These are phyloP conservation scores for Poecilia latipinna DNA, from an alignment of 2,113 vertebrate genomes.

Conservation along the genomic window DNA sequence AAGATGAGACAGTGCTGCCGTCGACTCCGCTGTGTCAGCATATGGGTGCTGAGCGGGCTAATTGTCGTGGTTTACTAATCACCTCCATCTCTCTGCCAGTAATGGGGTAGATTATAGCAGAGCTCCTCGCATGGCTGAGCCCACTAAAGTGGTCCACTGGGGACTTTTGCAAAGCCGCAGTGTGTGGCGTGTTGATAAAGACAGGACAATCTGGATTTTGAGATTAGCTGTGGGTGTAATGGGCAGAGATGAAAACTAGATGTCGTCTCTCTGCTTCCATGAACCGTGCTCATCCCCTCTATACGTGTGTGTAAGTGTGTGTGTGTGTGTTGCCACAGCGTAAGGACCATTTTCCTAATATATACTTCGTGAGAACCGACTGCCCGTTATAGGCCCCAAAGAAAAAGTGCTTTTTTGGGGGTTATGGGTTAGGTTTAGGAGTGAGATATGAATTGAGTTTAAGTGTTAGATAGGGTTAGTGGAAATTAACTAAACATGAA, in stretches of 20 bases:
- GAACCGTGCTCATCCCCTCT: slow-evolving; percentile 31
- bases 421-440: no score
- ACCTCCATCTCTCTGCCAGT: slow-evolving; percentile 60
- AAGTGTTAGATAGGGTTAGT: no score
- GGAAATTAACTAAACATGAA: no score
- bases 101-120: slow-evolving; percentile 51
- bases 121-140: slow-evolving; percentile 63
- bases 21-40: slow-evolving; percentile 54
- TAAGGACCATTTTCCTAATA: no score
- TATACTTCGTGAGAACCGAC: no score
- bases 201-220: slow-evolving; percentile 36
- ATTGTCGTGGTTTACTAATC: slow-evolving; percentile 61
- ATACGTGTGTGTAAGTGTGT: slow-evolving; percentile 13
- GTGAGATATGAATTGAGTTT: no score
- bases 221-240: slow-evolving; percentile 66
- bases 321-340: background rate
- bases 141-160: slow-evolving; percentile 47
- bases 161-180: slow-evolving; percentile 47
- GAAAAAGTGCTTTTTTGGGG: no score
- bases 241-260: slow-evolving; percentile 61
- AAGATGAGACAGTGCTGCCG: slow-evolving; percentile 48
- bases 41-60: slow-evolving; percentile 53
- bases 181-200: slow-evolving; percentile 53
- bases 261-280: slow-evolving; percentile 53
- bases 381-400: no score